phyloP scores from a whole-genome alignment of 1,140 invertebrate species.

The Drosophila nasuta region DNA sequence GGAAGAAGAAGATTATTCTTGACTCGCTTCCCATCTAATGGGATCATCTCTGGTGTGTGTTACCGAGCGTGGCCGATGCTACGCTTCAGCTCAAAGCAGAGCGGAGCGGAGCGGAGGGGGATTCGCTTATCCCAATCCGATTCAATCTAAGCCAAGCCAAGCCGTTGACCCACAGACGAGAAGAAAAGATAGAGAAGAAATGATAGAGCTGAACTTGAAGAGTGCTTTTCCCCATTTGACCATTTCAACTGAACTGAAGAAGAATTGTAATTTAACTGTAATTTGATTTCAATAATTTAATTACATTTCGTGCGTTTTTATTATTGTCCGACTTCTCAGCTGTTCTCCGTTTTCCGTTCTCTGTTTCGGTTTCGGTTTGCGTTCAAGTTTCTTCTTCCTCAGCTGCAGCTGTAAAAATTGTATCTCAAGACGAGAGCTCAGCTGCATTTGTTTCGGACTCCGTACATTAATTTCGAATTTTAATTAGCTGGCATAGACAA shows the following conservation, averaged over 20 bases:
- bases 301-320: slow-evolving; percentile 64
- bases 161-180: slow-evolving; percentile 36
- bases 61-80: slow-evolving; percentile 13
- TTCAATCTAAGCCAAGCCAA: background rate
- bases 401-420: slow-evolving; percentile 36
- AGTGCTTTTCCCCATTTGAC: slow-evolving; percentile 15
- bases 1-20: background rate
- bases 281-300: slow-evolving; percentile 84
- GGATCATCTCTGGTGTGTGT: slow-evolving; percentile 23
- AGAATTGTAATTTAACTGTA: slow-evolving; percentile 74
- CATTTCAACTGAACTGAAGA: slow-evolving; percentile 3
- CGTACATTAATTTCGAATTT: slow-evolving; percentile 76
- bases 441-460: slow-evolving; percentile 12
- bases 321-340: slow-evolving; percentile 12
- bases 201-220: slow-evolving; percentile 10
- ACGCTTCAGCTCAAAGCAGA: slow-evolving; percentile 31
- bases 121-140: background rate
- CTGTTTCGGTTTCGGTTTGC: slow-evolving; percentile 46
- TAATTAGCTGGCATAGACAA: slow-evolving; percentile 61
- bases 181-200: slow-evolving; percentile 11
- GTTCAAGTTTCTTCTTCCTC: slow-evolving; percentile 49
- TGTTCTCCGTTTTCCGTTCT: background rate
- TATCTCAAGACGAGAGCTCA: slow-evolving; percentile 9
- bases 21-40: slow-evolving; percentile 16
- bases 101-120: no score